Conservation (phyloP, 2,797 vertebrate genomes). For the Coluber constrictor region DNA sequence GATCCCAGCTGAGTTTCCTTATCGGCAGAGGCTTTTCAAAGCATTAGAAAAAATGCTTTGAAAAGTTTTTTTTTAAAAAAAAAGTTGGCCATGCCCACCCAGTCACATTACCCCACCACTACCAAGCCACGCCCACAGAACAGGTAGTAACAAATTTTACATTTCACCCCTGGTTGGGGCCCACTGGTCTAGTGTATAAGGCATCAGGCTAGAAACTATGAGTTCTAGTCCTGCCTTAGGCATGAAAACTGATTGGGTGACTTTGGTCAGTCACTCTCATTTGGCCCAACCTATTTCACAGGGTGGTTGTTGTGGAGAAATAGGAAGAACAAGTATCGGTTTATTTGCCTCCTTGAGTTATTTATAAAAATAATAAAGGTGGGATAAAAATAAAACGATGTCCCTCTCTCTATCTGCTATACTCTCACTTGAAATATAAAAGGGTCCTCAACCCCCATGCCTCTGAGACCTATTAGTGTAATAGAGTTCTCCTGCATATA, state of each 20-base stretch:
- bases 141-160: no score
- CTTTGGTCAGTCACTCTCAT: neutral
- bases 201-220: neutral
- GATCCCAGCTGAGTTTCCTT: no score
- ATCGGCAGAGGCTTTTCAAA: no score
- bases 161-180: no score
- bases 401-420: neutral
- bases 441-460: neutral
- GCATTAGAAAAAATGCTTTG: no score
- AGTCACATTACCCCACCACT: no score
- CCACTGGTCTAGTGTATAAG: neutral
- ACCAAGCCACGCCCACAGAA: no score
- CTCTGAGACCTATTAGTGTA: neutral
- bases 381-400: neutral
- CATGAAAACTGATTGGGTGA: neutral
- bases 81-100: no score
- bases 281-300: neutral
- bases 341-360: neutral
- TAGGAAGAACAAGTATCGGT: neutral
- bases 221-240: neutral
- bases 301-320: neutral
- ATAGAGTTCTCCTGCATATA: neutral
- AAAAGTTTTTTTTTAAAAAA: no score
- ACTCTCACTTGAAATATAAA: neutral
- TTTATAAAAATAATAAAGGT: neutral